Evolutionary conservation across 1,140 invertebrate genomes (phyloP).

Genomic region (Acromyrmex heyeri): DNA sequence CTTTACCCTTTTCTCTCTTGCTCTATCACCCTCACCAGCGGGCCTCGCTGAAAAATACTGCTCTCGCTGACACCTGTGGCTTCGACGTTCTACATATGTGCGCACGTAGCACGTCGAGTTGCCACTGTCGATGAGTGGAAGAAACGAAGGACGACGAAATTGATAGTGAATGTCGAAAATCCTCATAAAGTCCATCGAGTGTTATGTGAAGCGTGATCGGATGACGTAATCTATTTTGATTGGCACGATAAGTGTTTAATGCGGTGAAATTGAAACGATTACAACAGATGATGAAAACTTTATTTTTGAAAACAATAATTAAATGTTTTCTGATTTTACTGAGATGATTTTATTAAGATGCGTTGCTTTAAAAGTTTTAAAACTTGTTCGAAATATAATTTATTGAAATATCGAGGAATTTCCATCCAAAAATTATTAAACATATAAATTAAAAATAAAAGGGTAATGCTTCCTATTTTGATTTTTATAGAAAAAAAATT

Average conservation of each 20-base stretch:
- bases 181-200: slow-evolving; percentile 59
- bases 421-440: neutral
- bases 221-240: neutral
- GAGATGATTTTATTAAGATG: too few relatives aligned
- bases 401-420: neutral
- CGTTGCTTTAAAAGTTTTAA: neutral
- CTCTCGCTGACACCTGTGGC: slow-evolving; percentile 87
- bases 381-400: neutral
- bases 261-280: neutral
- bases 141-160: slow-evolving; percentile 69
- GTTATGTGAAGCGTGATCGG: neutral
- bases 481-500: slow-evolving; percentile 19
- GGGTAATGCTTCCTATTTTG: neutral
- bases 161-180: slow-evolving; percentile 67
- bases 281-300: neutral
- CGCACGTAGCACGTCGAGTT: slow-evolving; percentile 68
- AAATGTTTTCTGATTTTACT: neutral
- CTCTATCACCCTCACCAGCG: slow-evolving; percentile 72
- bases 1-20: slow-evolving; percentile 62
- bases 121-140: slow-evolving; percentile 61
- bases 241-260: neutral
- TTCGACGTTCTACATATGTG: slow-evolving; percentile 85
- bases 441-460: neutral
- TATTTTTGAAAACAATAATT: neutral
- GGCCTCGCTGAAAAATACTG: slow-evolving; percentile 85